Evolutionary conservation across 2,797 vertebrate species (phyloP).

Genomic region (Apodemus agrarius): DNA sequence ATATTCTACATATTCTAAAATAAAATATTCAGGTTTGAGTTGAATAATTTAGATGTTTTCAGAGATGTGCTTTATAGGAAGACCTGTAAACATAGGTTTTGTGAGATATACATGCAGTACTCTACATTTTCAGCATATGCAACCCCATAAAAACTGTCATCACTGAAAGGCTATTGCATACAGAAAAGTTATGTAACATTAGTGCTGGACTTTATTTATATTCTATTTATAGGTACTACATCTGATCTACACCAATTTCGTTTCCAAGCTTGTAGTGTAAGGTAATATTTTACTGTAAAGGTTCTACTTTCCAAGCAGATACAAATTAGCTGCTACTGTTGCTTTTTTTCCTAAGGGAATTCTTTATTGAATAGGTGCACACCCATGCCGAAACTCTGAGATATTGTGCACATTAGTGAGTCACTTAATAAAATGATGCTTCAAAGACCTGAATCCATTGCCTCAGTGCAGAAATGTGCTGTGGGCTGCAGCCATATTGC

Average conservation of each 20-base stretch:
- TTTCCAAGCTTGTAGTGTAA: neutral
- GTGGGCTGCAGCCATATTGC: neutral
- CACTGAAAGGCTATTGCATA: neutral
- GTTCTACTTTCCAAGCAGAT: neutral
- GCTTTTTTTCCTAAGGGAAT: neutral
- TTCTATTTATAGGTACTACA: neutral
- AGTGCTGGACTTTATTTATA: neutral
- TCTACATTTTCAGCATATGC: neutral
- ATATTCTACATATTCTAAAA: constrained; percentile 49
- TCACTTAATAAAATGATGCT: neutral
- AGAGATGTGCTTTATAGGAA: neutral
- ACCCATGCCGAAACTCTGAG: neutral
- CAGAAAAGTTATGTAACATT: neutral
- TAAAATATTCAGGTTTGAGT: constrained; percentile 56
- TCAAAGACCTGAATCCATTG: neutral
- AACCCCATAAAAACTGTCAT: neutral
- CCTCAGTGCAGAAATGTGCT: neutral
- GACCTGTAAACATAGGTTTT: constrained; percentile 17
- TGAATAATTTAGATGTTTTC: constrained; percentile 59
- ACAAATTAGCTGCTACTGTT: neutral
- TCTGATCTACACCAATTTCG: neutral
- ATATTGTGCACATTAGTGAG: neutral
- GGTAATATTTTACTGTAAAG: neutral
- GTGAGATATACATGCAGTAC: neutral
- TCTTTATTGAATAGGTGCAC: neutral